Evolutionary conservation across 2,797 vertebrate species (phyloP).

Genomic region (Dicrostonyx torquatus): DNA sequence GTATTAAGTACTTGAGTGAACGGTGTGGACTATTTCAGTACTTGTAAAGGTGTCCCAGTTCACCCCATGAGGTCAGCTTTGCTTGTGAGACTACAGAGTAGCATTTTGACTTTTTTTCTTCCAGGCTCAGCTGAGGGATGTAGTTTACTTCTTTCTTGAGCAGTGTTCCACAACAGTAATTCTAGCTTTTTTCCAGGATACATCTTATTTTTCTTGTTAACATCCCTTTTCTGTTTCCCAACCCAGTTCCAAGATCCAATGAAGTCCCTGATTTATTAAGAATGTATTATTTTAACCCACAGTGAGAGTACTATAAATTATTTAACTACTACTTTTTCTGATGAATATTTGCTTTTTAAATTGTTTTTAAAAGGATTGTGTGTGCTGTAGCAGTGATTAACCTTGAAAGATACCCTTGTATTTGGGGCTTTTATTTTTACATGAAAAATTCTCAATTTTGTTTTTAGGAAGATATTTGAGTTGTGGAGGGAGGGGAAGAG

Average conservation of each 20-base stretch:
- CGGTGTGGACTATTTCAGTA: neutral
- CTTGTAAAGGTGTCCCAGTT: conserved; percentile 3
- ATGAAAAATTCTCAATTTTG: conserved; percentile 17
- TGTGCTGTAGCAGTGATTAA: neutral
- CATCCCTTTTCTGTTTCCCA: neutral
- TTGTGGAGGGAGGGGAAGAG: neutral
- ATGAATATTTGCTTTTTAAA: neutral
- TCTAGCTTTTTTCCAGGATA: neutral
- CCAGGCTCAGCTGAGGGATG: neutral
- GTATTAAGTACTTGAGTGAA: neutral
- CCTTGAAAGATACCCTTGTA: neutral
- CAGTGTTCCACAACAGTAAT: neutral
- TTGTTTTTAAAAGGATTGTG: neutral
- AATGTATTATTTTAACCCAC: neutral
- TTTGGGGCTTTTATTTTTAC: conserved; percentile 28
- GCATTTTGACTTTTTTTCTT: conserved; percentile 9
- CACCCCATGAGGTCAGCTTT: neutral
- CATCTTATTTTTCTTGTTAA: neutral
- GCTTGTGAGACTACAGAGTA: neutral
- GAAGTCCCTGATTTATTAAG: neutral
- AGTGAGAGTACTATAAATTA: neutral
- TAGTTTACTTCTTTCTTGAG: conserved; percentile 17
- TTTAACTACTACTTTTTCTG: neutral
- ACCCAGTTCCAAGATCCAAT: conserved; percentile 7
- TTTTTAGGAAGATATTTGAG: neutral